Base-by-base conservation (phyloP, 2,113 vertebrate genomes). In the Talpa occidentalis region DNA sequence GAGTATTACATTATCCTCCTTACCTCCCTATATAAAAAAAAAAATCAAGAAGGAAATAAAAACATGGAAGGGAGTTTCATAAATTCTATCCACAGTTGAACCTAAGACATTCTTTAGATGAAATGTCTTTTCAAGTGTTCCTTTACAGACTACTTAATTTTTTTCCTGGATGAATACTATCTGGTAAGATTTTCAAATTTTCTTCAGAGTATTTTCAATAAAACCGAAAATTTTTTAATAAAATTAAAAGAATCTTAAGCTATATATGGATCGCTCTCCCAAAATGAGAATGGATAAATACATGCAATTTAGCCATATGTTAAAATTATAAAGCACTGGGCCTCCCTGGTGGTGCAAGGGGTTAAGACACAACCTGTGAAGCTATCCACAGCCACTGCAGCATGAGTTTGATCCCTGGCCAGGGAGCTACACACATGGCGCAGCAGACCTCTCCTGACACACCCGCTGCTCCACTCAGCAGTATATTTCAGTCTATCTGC, bases 81-180 rank as follows among this genome's bases (percentile, higher is more conserved):
- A 90, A 66, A 80, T 90, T 30, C 28, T 83, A 14, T 67, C 32
- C 4, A 37, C 6, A 83, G 37, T 24, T 82, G 32, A 54, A 78
- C 21, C 40, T 74, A 70, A 76, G 14, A 59, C 21, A 74, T 88
- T 76, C n/a, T 49, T 19, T 52, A 59, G 28, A 81, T 73, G 54
- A 82, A 87, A 78, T 77, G 56, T 15, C 22, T 83, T 91, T 89
- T 86, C 22, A 74, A 70, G 69, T 5, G 9, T 78, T 69, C 85
- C 78, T 84, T 91, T 24, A 70, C n/a, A 77, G 32, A 40, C 11
- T 52, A 54, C 42, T 91, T 82, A 49, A 83, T 87, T 70, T 83
- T 94, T 93, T 32, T 81, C 40, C 37, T 44, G 15, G 15, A 42
- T 73, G 60, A 37, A n/a, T 49, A 67, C 37, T 85, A 17, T 49